Percentiles rank a stretch among this genome's conserved stretches.
These are phyloP conservation scores for Phallusia fumigata DNA, from an alignment of 23 tunicate genomes.

Conservation along the genomic window DNA sequence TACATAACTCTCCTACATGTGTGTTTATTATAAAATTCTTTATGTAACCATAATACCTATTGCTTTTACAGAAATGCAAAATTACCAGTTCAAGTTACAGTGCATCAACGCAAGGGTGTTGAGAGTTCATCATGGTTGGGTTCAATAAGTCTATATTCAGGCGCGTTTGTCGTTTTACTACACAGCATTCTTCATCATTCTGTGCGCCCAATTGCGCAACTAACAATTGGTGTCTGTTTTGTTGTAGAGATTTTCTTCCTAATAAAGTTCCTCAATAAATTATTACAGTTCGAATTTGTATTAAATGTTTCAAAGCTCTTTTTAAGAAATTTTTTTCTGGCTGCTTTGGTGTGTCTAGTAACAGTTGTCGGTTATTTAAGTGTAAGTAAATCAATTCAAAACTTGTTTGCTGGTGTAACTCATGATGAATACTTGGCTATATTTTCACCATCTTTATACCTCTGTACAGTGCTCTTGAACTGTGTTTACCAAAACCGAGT, in stretches of 20 bases:
- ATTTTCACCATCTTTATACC: not conserved
- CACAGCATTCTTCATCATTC: constrained; percentile 6
- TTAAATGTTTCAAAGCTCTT: constrained; percentile 3
- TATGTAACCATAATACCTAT: not conserved
- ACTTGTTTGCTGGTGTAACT: not conserved
- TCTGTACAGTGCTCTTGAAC: not conserved
- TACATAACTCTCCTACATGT: too few species aligned
- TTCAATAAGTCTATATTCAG: constrained; percentile 4
- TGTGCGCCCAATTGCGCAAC: constrained; percentile 10
- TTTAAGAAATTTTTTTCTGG: not conserved
- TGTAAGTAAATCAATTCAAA: not conserved
- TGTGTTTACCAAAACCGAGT: not conserved
- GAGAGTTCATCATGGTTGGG: constrained; percentile 17
- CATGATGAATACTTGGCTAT: not conserved
- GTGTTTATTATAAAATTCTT: not conserved
- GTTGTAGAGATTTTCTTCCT: constrained; percentile 13
- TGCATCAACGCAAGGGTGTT: not conserved
- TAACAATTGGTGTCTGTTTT: constrained; percentile 15
- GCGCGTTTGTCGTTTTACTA: constrained; percentile 5
- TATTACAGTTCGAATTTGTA: not conserved
- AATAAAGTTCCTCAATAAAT: constrained; percentile 10
- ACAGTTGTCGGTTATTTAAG: not conserved
- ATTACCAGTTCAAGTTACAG: not conserved
- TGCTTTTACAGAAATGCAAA: not conserved
- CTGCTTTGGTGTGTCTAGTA: not conserved